These are phyloP conservation scores for Phenacoccus solenopsis DNA, from an alignment of 1,140 invertebrate genomes.

Conservation along the genomic window DNA sequence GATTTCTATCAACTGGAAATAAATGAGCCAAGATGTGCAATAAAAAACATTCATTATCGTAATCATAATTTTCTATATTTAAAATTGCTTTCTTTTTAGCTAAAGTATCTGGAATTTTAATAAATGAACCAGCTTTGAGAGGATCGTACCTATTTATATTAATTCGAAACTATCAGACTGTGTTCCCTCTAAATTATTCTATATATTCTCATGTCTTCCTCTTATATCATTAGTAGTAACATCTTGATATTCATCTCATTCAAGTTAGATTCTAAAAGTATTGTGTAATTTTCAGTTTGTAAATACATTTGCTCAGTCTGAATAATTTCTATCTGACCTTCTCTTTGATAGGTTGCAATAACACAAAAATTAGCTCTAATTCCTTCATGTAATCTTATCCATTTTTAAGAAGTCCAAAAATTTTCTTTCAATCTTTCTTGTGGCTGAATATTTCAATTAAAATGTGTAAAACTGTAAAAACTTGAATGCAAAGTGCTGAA, in stretches of 20 bases:
- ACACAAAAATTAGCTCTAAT: too few species aligned
- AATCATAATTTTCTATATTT: neutral
- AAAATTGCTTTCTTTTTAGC: neutral
- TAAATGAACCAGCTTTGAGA: neutral
- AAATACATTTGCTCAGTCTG: neutral
- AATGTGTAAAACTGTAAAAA: too few species aligned
- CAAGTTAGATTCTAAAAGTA: neutral
- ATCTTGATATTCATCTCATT: neutral
- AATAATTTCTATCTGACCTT: neutral
- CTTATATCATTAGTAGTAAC: neutral
- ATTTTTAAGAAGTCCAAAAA: too few species aligned
- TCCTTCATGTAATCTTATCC: too few species aligned
- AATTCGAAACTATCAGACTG: too few species aligned
- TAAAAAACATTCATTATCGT: neutral
- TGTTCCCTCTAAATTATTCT: neutral
- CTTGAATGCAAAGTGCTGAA: too few species aligned
- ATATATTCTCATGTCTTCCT: neutral
- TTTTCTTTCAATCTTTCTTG: too few species aligned
- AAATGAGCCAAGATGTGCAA: neutral
- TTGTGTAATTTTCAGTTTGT: too few species aligned
- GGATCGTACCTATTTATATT: neutral
- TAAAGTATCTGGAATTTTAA: neutral
- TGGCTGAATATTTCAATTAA: too few species aligned
- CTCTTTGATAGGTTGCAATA: neutral
- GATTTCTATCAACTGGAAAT: neutral